A percentile compares a stretch with the other conserved stretches of the same genome.
Evolutionary conservation across 2,888 invertebrate species (phyloP).

Genomic region (Electrophaes corylata): DNA sequence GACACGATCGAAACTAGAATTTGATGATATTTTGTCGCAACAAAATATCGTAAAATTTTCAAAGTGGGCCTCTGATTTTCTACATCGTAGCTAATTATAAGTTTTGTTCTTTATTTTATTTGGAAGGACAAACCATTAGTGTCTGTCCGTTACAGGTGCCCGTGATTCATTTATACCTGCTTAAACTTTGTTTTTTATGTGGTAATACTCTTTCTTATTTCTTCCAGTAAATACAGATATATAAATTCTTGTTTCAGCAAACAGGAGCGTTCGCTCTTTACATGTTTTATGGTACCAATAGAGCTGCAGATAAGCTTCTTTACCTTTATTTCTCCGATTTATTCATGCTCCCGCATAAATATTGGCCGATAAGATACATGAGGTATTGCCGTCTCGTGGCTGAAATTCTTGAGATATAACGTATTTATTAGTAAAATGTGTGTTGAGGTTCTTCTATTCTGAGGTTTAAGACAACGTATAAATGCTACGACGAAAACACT

Average conservation of each 20-base stretch:
- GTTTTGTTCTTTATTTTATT: neutral
- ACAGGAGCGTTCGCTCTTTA: constrained; percentile 54
- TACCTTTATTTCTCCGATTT: constrained; percentile 76
- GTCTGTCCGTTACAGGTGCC: neutral
- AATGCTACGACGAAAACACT: no score
- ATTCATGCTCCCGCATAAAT: constrained; percentile 79
- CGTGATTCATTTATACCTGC: neutral
- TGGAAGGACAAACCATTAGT: neutral
- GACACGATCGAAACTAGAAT: no score
- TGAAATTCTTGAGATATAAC: constrained; percentile 29
- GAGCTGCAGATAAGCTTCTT: constrained; percentile 71
- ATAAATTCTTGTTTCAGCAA: constrained; percentile 15
- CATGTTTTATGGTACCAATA: constrained; percentile 74
- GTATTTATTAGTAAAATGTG: constrained; percentile 16
- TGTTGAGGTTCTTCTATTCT: no score
- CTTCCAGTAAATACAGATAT: constrained; percentile 10
- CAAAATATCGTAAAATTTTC: no score
- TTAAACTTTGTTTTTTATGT: no score
- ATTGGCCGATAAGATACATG: constrained; percentile 56
- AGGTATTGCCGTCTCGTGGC: constrained; percentile 30
- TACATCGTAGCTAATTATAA: neutral
- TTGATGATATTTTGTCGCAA: no score
- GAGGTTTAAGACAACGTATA: no score
- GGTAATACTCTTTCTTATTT: no score
- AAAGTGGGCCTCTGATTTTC: no score